Evolutionary conservation across 2,797 vertebrate genomes (phyloP), one percentile per base, ranked within the genome.

Genomic region (Leptodactylus fallax): DNA sequence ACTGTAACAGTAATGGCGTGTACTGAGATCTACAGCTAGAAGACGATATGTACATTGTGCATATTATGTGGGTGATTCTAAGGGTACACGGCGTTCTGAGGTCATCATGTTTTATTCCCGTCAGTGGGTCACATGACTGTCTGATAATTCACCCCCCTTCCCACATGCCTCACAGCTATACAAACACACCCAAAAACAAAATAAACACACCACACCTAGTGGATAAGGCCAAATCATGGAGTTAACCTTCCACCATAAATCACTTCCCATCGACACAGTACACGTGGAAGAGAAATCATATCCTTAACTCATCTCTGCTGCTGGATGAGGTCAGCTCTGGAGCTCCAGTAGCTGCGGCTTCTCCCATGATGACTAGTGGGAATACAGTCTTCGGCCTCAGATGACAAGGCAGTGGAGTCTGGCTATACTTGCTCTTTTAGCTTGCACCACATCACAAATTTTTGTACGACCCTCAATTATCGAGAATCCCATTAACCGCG

Each of bases 181-280:
- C 81, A 69, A 69, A 67, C 79, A 63, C 80, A 49, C 45, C 55
- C 63, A 23, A 56, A 27, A 51, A 76, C 74, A 49, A 71, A 83
- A 81, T 58, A 65, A 86, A 85, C 25, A 55, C 89, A 53, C 79
- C 85, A 82, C 85, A 88, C 87, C 21, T 72, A 47, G 8, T 56
- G 0, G 1, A 82, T 71, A 65, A 79, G 83, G 81, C 82, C 55
- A 19, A 81, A 85, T 87, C 83, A 61, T 76, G 21, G 10, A 23
- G 19, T 76, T 76, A 74, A 84, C 82, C 82, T 74, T 49, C 7
- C 19, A 21, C 83, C 56, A 11, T 74, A 77, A 77, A 85, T 49
- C 36, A 21, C 17, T 17, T 61, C 56, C 47, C 10, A 19, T 19
- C 25, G 81, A 76, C 49, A 85, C 55, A 51, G 72, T 23, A 23